phyloP scores from a whole-genome alignment of 2,113 vertebrate genomes.

The Prochilodus magdalenae region DNA sequence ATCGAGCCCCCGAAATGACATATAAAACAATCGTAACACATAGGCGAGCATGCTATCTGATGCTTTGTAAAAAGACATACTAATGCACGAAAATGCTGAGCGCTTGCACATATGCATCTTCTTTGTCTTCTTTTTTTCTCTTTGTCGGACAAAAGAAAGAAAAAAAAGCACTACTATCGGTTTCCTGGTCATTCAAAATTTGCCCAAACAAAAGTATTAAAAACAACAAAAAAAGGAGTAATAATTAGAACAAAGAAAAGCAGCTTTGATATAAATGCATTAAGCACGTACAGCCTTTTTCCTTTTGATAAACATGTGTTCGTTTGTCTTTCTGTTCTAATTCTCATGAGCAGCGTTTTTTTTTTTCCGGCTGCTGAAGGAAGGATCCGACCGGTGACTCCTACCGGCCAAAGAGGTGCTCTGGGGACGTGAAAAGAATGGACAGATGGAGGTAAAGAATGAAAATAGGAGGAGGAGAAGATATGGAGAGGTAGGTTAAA shows the following conservation, averaged over 20 bases:
- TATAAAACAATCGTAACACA: constrained; percentile 76
- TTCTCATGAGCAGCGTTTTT: constrained; percentile 66
- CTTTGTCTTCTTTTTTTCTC: constrained; percentile 64
- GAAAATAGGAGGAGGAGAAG: constrained; percentile 38
- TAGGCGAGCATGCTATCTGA: constrained; percentile 81
- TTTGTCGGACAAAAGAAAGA: constrained; percentile 58
- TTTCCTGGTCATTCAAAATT: constrained; percentile 72
- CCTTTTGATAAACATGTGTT: constrained; percentile 72
- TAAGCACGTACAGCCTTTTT: constrained; percentile 89
- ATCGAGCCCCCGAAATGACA: constrained; percentile 72
- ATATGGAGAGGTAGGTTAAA: constrained; percentile 40
- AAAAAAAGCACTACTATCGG: constrained; percentile 61
- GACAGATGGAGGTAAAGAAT: constrained; percentile 4
- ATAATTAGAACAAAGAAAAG: constrained; percentile 85
- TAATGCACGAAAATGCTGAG: constrained; percentile 75
- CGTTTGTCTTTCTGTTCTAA: constrained; percentile 61
- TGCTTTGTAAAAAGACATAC: constrained; percentile 76
- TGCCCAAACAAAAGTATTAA: constrained; percentile 55
- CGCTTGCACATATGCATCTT: constrained; percentile 73
- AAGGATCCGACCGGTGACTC: constrained; percentile 71
- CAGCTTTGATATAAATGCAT: constrained; percentile 95
- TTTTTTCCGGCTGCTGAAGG: constrained; percentile 74
- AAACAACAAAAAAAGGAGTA: constrained; percentile 70
- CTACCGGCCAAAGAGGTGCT: constrained; percentile 60
- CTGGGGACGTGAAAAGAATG: constrained; percentile 44